A percentile compares a stretch with the other conserved stretches of the same genome.
These are phyloP conservation scores for Chironomus tepperi DNA, from an alignment of 1,140 invertebrate genomes.

Conservation along the genomic window DNA sequence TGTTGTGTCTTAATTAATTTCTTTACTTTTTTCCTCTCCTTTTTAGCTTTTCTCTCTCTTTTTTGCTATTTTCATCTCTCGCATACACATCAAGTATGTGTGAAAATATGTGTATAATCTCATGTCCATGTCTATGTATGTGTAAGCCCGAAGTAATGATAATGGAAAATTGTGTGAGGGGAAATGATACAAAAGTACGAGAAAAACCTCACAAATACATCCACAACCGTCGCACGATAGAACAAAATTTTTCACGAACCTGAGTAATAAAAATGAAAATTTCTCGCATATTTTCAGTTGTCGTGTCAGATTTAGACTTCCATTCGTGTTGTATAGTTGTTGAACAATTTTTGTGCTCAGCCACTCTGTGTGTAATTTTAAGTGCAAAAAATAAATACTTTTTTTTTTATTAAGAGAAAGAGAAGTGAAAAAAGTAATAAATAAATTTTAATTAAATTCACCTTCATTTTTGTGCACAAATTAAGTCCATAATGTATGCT, in stretches of 20 bases:
- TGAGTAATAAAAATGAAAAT: slow-evolving; percentile 17
- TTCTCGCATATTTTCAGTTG: slow-evolving; percentile 20
- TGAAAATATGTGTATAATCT: too few species aligned
- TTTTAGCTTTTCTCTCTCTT: not conserved
- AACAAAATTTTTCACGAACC: not conserved
- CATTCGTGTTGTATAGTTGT: slow-evolving; percentile 21
- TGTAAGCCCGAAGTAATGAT: not conserved
- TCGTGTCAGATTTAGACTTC: slow-evolving; percentile 18
- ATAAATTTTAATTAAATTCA: not conserved
- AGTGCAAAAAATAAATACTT: not conserved
- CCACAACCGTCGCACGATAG: not conserved
- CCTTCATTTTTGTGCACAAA: not conserved
- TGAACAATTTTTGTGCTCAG: slow-evolving; percentile 1
- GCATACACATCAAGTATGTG: too few species aligned
- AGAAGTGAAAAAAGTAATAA: not conserved
- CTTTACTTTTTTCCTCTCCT: not conserved
- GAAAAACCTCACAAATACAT: not conserved
- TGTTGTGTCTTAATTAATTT: not conserved
- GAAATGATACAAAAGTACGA: not conserved
- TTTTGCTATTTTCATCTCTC: too few species aligned
- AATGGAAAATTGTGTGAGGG: slow-evolving; percentile 13
- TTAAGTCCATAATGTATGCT: not conserved
- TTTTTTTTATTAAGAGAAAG: not conserved
- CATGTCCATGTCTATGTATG: not conserved
- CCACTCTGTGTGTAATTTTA: not conserved